Conservation (phyloP, 2,888 invertebrate genomes). For the Caenorhabditis drosophilae region DNA sequence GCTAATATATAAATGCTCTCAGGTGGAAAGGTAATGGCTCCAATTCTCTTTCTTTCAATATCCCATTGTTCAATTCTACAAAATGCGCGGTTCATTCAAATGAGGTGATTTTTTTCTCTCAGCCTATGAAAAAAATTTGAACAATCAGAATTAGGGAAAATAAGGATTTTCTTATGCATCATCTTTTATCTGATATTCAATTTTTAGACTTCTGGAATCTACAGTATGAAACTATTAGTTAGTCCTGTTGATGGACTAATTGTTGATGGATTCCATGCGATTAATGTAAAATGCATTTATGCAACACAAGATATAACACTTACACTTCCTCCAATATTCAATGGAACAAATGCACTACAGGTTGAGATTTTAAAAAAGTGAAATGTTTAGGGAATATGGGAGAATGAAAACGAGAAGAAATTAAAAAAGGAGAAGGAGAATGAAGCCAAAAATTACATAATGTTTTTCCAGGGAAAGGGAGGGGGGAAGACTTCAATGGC, state of each 20-base stretch:
- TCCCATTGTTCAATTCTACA: constrained; percentile 51
- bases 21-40: constrained; percentile 54
- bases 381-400: no score
- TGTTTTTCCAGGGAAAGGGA: not conserved
- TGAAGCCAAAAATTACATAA: no score
- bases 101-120: constrained; percentile 40
- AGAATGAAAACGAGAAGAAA: constrained; percentile 1
- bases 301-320: constrained; percentile 60
- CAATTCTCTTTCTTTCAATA: constrained; percentile 35
- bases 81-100: constrained; percentile 46
- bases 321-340: constrained; percentile 55
- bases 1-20: constrained; percentile 9
- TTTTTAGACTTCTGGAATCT: constrained; percentile 46
- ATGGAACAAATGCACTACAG: constrained; percentile 49
- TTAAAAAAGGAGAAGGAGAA: not conserved
- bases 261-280: constrained; percentile 58
- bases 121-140: no score
- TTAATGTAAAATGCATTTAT: constrained; percentile 59
- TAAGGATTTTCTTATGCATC: no score
- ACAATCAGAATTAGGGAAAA: no score
- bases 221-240: constrained; percentile 54
- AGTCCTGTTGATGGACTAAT: constrained; percentile 59
- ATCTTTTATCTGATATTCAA: no score
- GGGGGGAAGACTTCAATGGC: not conserved
- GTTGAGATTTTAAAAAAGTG: constrained; percentile 15